phyloP scores from a whole-genome alignment of 2,888 invertebrate species.

The Luperina nickerlii region DNA sequence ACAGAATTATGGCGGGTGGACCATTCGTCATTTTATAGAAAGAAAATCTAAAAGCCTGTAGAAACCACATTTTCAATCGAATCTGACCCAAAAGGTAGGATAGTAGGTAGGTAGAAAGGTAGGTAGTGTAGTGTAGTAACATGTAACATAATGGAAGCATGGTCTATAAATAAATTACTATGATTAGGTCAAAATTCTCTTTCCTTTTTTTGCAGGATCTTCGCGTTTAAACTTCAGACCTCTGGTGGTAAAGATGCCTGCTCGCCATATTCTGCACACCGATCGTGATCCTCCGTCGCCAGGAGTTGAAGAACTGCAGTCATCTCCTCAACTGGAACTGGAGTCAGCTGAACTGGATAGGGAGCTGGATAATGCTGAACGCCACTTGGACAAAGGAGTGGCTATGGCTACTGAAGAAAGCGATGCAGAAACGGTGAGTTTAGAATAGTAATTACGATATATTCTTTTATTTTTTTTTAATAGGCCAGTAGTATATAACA shows the following conservation, averaged over 20 bases:
- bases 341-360: slow-evolving; percentile 82
- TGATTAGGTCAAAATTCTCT: background rate
- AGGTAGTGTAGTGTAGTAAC: background rate
- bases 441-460: background rate
- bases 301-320: slow-evolving; percentile 81
- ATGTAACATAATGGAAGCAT: background rate
- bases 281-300: slow-evolving; percentile 72
- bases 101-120: no score
- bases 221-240: slow-evolving; percentile 80
- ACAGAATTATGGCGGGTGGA: background rate
- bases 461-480: background rate
- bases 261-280: slow-evolving; percentile 72
- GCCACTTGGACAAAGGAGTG: slow-evolving; percentile 80
- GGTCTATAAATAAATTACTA: background rate
- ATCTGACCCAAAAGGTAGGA: background rate
- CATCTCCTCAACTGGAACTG: slow-evolving; percentile 81
- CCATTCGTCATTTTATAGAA: background rate
- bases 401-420: slow-evolving; percentile 87
- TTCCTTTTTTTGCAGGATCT: slow-evolving; percentile 62
- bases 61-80: background rate
- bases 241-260: slow-evolving; percentile 82
- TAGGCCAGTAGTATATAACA: background rate
- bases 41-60: background rate
- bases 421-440: slow-evolving; percentile 86
- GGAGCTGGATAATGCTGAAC: slow-evolving; percentile 81